Evolutionary conservation across 2,113 vertebrate species (phyloP).

Genomic region (Chlamydotis undulata): DNA sequence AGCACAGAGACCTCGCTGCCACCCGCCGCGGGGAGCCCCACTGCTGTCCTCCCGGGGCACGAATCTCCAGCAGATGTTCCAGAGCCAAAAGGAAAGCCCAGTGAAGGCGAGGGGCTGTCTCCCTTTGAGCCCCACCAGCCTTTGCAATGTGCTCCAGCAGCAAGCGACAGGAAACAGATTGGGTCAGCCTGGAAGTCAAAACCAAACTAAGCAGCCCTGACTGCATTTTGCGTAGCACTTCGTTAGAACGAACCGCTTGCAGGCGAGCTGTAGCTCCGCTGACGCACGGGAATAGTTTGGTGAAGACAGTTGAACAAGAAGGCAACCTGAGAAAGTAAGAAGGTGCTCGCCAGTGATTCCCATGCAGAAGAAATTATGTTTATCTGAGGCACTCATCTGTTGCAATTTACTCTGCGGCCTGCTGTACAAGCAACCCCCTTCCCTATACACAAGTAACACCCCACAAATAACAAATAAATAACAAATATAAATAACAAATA

Average conservation of each 20-base stretch:
- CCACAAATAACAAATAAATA: no score
- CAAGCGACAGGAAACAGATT: neutral
- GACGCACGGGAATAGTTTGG: neutral
- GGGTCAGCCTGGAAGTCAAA: neutral
- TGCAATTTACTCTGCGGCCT: neutral
- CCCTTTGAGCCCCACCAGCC: neutral
- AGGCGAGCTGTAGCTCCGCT: neutral
- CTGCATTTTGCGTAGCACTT: neutral
- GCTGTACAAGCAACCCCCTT: neutral
- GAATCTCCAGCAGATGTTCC: neutral
- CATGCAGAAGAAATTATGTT: neutral
- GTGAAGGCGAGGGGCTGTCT: neutral
- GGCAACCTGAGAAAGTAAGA: neutral
- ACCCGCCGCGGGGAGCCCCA: neutral
- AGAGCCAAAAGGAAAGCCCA: neutral
- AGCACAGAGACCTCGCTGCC: neutral
- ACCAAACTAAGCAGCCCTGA: neutral
- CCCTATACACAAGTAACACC: neutral
- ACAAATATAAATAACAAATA: no score
- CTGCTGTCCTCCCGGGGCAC: rapidly evolving
- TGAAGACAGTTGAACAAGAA: neutral
- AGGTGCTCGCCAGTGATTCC: neutral
- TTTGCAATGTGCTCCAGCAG: neutral
- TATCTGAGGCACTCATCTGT: neutral
- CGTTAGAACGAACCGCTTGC: neutral